Percentiles rank a stretch among this genome's conserved stretches.
Evolutionary conservation across 2,797 vertebrate species (phyloP).

Genomic region (Schizothorax lantsangensis): DNA sequence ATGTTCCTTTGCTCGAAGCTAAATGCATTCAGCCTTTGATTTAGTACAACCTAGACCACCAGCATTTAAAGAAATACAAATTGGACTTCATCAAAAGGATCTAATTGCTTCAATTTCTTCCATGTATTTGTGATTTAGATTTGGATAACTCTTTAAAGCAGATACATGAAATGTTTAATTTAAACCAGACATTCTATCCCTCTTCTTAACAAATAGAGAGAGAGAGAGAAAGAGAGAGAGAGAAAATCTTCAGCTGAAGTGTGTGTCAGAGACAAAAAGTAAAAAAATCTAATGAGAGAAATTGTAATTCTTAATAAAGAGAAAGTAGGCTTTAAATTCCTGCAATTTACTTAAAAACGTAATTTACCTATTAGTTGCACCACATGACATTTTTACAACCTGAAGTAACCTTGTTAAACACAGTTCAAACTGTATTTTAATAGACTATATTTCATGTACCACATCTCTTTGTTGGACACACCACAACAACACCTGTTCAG

Average conservation of each 20-base stretch:
- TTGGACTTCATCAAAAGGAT: slow-evolving; percentile 24
- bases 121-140: slow-evolving; percentile 26
- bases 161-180: slow-evolving; percentile 15
- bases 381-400: not conserved
- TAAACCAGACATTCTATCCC: not conserved
- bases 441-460: not conserved
- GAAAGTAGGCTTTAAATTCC: not conserved
- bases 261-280: not conserved
- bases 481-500: not conserved
- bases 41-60: not conserved
- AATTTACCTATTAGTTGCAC: not conserved
- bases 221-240: too few relatives aligned
- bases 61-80: slow-evolving; percentile 32
- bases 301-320: not conserved
- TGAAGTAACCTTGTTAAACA: not conserved
- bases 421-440: not conserved
- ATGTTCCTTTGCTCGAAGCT: not conserved
- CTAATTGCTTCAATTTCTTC: slow-evolving; percentile 20
- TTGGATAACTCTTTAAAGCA: not conserved
- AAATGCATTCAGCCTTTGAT: slow-evolving; percentile 34
- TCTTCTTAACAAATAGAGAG: not conserved
- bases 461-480: not conserved
- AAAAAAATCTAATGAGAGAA: not conserved
- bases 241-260: not conserved
- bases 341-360: not conserved